Conservation (phyloP, 92 coral and sea anemone species). For the Porites lobata region DNA sequence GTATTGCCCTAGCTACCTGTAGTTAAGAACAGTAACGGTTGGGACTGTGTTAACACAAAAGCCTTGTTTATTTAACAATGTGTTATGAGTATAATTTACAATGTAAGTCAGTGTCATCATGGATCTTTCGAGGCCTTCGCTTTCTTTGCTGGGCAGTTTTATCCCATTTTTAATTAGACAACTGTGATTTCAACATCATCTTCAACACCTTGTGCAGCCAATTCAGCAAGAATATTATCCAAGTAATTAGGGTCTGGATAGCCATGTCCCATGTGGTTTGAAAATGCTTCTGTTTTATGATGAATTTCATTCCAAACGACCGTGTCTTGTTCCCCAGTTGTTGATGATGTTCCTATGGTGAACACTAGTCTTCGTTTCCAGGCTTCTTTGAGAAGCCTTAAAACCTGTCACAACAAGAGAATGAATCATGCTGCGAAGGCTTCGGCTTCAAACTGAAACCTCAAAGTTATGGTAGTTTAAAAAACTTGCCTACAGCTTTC, state of each 20-base stretch:
- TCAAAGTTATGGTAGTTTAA: too few species aligned
- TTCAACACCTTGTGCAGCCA: slow-evolving; percentile 88
- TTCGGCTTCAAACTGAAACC: not conserved
- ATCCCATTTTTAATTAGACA: not conserved
- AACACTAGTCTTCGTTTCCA: slow-evolving; percentile 90
- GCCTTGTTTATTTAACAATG: too few species aligned
- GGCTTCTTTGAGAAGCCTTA: slow-evolving; percentile 75
- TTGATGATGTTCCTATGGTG: slow-evolving; percentile 86
- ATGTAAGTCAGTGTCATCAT: too few species aligned
- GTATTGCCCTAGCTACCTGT: too few species aligned
- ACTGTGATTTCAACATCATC: slow-evolving; percentile 48
- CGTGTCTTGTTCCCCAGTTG: slow-evolving; percentile 86
- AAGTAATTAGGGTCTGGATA: slow-evolving; percentile 96
- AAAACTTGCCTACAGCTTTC: too few species aligned
- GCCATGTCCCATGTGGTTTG: slow-evolving; percentile 91
- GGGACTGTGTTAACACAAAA: too few species aligned
- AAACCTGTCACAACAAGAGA: slow-evolving; percentile 60
- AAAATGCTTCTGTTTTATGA: slow-evolving; percentile 93
- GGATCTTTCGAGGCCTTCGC: too few species aligned
- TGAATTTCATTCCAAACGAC: slow-evolving; percentile 99
- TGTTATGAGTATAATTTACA: too few species aligned
- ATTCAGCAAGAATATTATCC: slow-evolving; percentile 91
- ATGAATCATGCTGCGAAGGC: not conserved
- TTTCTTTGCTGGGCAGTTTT: not conserved
- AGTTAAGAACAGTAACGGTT: too few species aligned